Percentiles rank a stretch among this genome's conserved stretches.
These are phyloP conservation scores for Apocrypta bakeri DNA, from an alignment of 1,140 invertebrate species.

Conservation along the genomic window DNA sequence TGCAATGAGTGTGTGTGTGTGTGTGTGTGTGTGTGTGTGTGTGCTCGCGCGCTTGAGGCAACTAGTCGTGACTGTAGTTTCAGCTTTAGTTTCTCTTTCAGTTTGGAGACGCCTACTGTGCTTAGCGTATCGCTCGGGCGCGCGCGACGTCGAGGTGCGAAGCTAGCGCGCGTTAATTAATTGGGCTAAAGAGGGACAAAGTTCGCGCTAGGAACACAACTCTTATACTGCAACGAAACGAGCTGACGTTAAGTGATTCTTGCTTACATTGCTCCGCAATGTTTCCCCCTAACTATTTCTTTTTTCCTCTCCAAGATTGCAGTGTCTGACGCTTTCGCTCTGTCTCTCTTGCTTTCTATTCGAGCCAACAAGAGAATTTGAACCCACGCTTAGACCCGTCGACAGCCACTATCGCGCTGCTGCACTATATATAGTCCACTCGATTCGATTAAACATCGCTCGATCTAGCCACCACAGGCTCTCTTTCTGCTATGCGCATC, in stretches of 20 bases:
- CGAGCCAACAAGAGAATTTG: background rate
- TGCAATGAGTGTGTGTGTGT: no score
- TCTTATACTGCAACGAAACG: background rate
- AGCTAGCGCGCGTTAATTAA: conserved; percentile 34
- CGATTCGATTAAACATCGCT: background rate
- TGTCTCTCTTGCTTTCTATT: background rate
- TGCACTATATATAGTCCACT: background rate
- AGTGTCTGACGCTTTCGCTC: background rate
- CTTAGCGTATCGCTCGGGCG: no score
- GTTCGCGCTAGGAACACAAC: background rate
- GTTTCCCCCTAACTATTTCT: background rate
- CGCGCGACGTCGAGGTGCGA: conserved; percentile 9
- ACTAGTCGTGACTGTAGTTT: background rate
- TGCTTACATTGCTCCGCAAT: background rate
- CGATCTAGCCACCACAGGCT: no score
- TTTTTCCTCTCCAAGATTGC: background rate
- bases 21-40: no score
- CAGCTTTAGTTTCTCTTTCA: conserved; percentile 32
- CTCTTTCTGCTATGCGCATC: background rate
- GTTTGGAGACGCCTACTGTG: background rate
- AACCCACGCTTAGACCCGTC: background rate
- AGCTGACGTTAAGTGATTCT: background rate
- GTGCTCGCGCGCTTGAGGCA: background rate
- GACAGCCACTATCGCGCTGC: no score
- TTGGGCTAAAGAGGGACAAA: conserved; percentile 10